Percentiles rank a stretch among this genome's conserved stretches.
phyloP scores from a whole-genome alignment of 1,140 invertebrate species.

The Spodoptera litura region DNA sequence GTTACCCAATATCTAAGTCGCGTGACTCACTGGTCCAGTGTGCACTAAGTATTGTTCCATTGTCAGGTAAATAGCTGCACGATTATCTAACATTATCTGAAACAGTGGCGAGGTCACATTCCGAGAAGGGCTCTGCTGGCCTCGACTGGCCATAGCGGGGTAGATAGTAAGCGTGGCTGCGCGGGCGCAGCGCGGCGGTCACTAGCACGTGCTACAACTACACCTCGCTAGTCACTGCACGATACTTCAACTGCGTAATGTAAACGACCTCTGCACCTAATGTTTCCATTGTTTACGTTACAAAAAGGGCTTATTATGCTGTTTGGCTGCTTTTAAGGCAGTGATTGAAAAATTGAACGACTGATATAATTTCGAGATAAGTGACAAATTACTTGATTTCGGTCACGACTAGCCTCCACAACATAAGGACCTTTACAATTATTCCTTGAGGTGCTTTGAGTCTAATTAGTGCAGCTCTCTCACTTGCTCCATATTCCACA shows the following conservation, averaged over 20 bases:
- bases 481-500: slow-evolving; percentile 2
- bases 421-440: neutral
- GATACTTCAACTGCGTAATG: neutral
- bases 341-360: too few relatives aligned
- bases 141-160: slow-evolving; percentile 7
- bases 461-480: neutral
- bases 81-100: slow-evolving; percentile 17
- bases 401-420: too few relatives aligned
- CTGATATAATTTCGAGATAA: too few relatives aligned
- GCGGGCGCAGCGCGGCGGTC: neutral
- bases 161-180: neutral
- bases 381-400: too few relatives aligned
- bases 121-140: slow-evolving; percentile 32
- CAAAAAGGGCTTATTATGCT: too few relatives aligned
- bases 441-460: neutral
- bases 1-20: too few relatives aligned
- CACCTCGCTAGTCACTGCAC: neutral
- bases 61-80: slow-evolving; percentile 28
- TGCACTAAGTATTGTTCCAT: slow-evolving; percentile 1
- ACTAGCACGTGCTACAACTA: neutral
- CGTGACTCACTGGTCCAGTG: too few relatives aligned
- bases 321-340: too few relatives aligned
- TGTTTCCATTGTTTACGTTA: neutral
- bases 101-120: slow-evolving; percentile 16
- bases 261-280: neutral